These are phyloP conservation scores for Eubasilissa splendida DNA, from an alignment of 2,888 invertebrate species.

Conservation along the genomic window DNA sequence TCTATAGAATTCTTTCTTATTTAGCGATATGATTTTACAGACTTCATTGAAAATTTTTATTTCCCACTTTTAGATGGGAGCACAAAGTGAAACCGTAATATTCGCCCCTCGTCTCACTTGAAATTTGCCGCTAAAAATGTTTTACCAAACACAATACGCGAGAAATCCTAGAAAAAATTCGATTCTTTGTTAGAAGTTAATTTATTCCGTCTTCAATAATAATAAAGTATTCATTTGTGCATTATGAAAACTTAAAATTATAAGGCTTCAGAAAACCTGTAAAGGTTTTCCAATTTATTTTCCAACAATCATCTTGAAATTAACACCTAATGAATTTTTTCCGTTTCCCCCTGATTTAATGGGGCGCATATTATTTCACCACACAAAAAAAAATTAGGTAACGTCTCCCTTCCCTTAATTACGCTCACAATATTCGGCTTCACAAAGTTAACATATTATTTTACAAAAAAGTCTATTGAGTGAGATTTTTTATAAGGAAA, in stretches of 20 bases:
- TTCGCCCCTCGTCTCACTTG: background rate
- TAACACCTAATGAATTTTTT: constrained; percentile 19
- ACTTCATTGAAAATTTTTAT: background rate
- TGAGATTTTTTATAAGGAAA: no score
- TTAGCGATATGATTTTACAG: no score
- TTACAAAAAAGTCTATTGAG: background rate
- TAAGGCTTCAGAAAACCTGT: constrained; percentile 30
- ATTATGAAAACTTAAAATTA: background rate
- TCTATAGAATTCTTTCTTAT: no score
- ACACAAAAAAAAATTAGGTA: no score
- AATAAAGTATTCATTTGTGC: constrained; percentile 23
- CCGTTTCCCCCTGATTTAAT: background rate
- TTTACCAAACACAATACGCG: background rate
- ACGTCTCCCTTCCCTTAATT: no score
- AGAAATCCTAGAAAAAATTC: constrained; percentile 13
- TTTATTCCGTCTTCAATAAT: constrained; percentile 6
- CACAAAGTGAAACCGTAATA: constrained; percentile 8
- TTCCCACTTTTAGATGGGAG: background rate
- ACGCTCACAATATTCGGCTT: background rate
- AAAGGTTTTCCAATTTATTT: background rate
- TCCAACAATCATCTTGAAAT: constrained; percentile 24
- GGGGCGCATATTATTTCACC: constrained; percentile 1
- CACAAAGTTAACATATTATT: background rate
- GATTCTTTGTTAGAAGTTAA: background rate
- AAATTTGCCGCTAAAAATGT: constrained; percentile 6